phyloP scores from a whole-genome alignment of 1,140 invertebrate species.

The Streblospio benedicti region DNA sequence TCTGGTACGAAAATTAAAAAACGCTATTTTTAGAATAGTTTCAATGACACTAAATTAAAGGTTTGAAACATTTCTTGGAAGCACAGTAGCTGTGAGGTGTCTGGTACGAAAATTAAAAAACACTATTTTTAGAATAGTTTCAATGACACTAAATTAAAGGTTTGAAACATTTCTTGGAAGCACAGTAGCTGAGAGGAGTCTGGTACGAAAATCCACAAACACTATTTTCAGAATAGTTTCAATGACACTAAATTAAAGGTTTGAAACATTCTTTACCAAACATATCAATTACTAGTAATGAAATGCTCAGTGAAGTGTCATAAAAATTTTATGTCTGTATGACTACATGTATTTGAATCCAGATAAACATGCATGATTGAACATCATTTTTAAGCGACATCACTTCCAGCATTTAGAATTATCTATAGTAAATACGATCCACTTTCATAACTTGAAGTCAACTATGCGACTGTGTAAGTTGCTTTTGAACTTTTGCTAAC shows the following conservation, averaged over 20 bases:
- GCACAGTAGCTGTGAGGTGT: neutral
- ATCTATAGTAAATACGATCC: neutral
- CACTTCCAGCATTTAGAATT: neutral
- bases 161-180: neutral
- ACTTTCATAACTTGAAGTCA: neutral
- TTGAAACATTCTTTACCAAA: neutral
- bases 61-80: neutral
- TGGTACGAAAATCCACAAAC: neutral
- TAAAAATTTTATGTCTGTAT: too few relatives aligned
- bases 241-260: neutral
- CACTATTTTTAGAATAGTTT: neutral
- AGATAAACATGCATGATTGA: conserved; percentile 2
- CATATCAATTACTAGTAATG: neutral
- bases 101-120: neutral
- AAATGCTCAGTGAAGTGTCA: too few relatives aligned
- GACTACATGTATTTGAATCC: neutral
- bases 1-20: neutral
- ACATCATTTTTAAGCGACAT: neutral
- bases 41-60: conserved; percentile 14
- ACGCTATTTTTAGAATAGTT: neutral
- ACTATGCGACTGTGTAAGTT: too few relatives aligned
- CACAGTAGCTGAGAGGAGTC: neutral
- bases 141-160: conserved; percentile 1
- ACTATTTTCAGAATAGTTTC: neutral
- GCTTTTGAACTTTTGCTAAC: too few relatives aligned